Evolutionary conservation across 2,888 invertebrate species (phyloP).

Genomic region (Tromatobia lineatoria): DNA sequence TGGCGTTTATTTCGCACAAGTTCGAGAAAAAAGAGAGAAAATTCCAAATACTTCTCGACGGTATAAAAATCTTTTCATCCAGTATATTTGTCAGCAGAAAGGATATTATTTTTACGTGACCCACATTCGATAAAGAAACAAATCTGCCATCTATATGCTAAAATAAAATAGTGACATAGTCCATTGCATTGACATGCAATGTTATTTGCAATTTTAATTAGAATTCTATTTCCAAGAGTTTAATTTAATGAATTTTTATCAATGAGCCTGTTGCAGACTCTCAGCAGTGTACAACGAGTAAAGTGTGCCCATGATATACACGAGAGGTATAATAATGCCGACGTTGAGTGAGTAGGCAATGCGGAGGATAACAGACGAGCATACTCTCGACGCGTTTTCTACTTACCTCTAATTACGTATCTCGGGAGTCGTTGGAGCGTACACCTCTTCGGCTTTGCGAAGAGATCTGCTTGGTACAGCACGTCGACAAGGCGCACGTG

Average conservation of each 20-base stretch:
- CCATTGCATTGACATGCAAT: background rate
- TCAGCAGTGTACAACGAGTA: background rate
- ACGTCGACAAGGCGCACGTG: slow-evolving; percentile 36
- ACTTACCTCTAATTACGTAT: slow-evolving; percentile 68
- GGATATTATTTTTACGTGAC: background rate
- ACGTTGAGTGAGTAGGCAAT: slow-evolving; percentile 6
- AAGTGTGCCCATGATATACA: slow-evolving; percentile 7
- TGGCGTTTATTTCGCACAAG: no score
- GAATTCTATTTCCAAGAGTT: slow-evolving; percentile 1
- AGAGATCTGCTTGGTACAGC: slow-evolving; percentile 30
- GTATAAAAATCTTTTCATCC: no score
- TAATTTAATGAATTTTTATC: background rate
- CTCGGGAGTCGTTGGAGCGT: slow-evolving; percentile 62
- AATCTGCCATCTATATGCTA: background rate
- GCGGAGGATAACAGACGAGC: slow-evolving; percentile 25
- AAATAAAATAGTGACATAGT: no score
- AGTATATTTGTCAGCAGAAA: no score
- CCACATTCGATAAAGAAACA: background rate
- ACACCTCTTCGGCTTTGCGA: slow-evolving; percentile 40
- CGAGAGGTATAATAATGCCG: slow-evolving; percentile 16
- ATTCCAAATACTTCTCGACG: no score
- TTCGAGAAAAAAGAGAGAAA: no score
- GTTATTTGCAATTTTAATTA: background rate
- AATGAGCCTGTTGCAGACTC: background rate
- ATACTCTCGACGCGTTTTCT: slow-evolving; percentile 63